Evolutionary conservation across 2,888 invertebrate species (phyloP), one percentile per base, ranked within the genome.

Genomic region (Harpagoxenus sublaevis): DNA sequence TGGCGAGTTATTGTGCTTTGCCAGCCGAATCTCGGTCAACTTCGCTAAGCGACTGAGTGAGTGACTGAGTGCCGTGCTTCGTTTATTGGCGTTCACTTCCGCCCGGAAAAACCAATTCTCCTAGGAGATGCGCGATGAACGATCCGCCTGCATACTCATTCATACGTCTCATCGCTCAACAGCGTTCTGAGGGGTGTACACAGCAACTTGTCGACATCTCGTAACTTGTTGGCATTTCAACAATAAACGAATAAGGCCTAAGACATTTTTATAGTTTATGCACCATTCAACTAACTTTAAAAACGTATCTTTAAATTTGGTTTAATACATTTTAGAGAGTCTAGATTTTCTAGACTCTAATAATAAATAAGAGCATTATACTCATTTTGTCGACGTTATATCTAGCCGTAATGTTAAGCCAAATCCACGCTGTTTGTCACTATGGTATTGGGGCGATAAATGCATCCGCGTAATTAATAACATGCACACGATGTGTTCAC

Each of bases 1-100:
- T 90, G 88, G 86, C 88, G 89, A 90, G 89, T 89, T 90, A 91
- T 91, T 88, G 91, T 90, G 88, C 89, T 87, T 87, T 86, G 90
- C 86, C 87, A 78, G 85, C 81, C 82, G 86, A 86, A 89, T 87
- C 91, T 89, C 90, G 89, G 90, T 87, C 91, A 89, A 89, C 88
- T 90, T 87, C 87, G 79, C 85, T 87, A 85, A 84, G 84, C 86
- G 84, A 86, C 87, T 85, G 87, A 89, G 84, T 87, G 87, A 86
- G 84, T 87, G 87, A 86, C 88, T 84, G 85, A 86, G 77, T 79
- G 79, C 83, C 73, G 82, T 84, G 86, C 81, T 86, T 86, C 87
- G 87, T 91, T 90, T 91, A 91, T 89, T 88, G 91, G 87, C 84
- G 84, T 88, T 90, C 84, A 84, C 86, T 89, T 88, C 88, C 84